These are phyloP conservation scores for Sebastes goodei DNA, from an alignment of 2,797 vertebrate genomes.

Conservation along the genomic window DNA sequence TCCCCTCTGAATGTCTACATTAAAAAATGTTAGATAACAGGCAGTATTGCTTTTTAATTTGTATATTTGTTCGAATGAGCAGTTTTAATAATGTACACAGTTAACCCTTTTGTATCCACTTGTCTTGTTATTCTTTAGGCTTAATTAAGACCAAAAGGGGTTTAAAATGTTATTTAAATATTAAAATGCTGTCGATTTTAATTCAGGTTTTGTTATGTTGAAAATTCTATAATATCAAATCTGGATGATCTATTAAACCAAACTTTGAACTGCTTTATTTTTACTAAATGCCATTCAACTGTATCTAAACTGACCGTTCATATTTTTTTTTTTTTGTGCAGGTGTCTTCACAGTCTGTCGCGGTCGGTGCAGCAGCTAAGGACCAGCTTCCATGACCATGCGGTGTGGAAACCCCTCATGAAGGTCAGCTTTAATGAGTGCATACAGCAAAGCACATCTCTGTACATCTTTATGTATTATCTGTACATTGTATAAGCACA, in stretches of 20 bases:
- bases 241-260: background rate
- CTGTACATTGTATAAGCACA: background rate
- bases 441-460: background rate
- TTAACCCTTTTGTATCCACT: background rate
- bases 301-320: background rate
- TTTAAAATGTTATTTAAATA: background rate
- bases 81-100: background rate
- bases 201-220: background rate
- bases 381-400: constrained; percentile 98
- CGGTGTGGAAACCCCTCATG: constrained; percentile 99
- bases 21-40: background rate
- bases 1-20: background rate
- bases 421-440: constrained; percentile 83
- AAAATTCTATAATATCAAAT: background rate
- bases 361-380: constrained; percentile 98
- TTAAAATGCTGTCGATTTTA: background rate
- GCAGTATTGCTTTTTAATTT: background rate
- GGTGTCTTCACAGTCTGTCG: constrained; percentile 97
- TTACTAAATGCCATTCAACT: background rate
- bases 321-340: constrained; percentile 8
- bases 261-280: background rate
- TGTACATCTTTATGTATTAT: background rate
- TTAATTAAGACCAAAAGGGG: background rate
- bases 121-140: background rate
- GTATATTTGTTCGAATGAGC: background rate